Conservation (phyloP, 2,888 invertebrate genomes). For the Amiota communis region DNA sequence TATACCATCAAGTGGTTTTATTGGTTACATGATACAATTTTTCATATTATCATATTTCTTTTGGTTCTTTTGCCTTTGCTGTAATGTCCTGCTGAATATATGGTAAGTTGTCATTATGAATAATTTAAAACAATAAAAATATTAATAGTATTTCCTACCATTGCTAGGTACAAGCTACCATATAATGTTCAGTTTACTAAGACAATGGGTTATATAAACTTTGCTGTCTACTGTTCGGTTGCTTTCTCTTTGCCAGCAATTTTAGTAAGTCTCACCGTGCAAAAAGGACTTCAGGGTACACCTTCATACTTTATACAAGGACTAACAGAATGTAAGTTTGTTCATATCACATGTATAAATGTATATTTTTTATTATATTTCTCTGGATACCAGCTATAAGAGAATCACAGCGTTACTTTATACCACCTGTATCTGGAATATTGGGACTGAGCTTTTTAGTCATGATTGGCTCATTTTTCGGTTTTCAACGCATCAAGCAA, state of each 20-base stretch:
- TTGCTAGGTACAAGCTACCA: conserved; percentile 64
- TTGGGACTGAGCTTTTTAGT: conserved; percentile 63
- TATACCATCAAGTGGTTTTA: conserved; percentile 55
- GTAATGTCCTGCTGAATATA: conserved; percentile 69
- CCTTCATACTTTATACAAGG: conserved; percentile 72
- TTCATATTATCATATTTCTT: conserved; percentile 70
- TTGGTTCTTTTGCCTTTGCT: conserved; percentile 70
- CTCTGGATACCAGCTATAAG: conserved; percentile 58
- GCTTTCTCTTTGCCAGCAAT: conserved; percentile 63
- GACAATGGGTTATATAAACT: conserved; percentile 53
- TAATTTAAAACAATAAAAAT: background rate
- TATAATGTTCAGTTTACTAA: conserved; percentile 56
- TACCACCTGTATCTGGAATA: conserved; percentile 69
- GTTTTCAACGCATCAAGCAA: conserved; percentile 66
- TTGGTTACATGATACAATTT: conserved; percentile 71
- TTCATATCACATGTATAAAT: too few relatives aligned
- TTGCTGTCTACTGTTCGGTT: conserved; percentile 58
- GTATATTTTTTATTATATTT: too few relatives aligned
- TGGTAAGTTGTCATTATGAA: conserved; percentile 59
- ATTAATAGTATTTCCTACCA: background rate
- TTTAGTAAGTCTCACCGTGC: conserved; percentile 66
- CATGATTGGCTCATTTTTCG: conserved; percentile 68
- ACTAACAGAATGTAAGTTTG: conserved; percentile 66
- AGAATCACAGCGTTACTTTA: conserved; percentile 71
- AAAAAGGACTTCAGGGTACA: conserved; percentile 71